These are phyloP conservation scores for Ischnura elegans DNA, from an alignment of 2,888 invertebrate genomes.

Conservation along the genomic window DNA sequence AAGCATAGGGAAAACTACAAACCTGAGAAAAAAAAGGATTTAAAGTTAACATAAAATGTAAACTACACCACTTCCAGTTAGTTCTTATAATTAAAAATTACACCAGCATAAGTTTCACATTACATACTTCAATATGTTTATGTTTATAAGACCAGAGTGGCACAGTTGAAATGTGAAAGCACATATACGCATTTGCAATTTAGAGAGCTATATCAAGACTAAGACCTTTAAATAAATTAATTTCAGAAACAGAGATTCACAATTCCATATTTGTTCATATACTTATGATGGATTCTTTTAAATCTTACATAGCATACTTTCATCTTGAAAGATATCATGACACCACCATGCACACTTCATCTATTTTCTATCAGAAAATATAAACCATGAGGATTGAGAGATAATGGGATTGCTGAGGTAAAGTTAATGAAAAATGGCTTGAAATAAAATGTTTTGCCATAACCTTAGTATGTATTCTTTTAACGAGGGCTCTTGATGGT, in stretches of 20 bases:
- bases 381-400: not conserved
- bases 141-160: too few species aligned
- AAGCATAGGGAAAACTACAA: too few species aligned
- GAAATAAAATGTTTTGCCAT: not conserved
- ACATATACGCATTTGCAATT: too few species aligned
- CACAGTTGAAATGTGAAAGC: too few species aligned
- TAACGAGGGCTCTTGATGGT: not conserved
- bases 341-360: not conserved
- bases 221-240: too few species aligned
- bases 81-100: too few species aligned
- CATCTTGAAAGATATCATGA: not conserved
- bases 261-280: not conserved
- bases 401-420: not conserved
- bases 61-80: too few species aligned
- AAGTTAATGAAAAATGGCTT: not conserved
- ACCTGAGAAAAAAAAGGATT: too few species aligned
- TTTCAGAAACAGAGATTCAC: not conserved
- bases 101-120: too few species aligned
- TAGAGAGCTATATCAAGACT: too few species aligned
- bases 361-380: not conserved
- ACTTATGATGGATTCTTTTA: not conserved
- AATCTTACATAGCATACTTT: not conserved
- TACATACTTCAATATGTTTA: too few species aligned
- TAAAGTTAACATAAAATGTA: too few species aligned
- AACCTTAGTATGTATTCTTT: not conserved